Conservation (phyloP, 64 coral and sea anemone species). For the Orbicella faveolata region DNA sequence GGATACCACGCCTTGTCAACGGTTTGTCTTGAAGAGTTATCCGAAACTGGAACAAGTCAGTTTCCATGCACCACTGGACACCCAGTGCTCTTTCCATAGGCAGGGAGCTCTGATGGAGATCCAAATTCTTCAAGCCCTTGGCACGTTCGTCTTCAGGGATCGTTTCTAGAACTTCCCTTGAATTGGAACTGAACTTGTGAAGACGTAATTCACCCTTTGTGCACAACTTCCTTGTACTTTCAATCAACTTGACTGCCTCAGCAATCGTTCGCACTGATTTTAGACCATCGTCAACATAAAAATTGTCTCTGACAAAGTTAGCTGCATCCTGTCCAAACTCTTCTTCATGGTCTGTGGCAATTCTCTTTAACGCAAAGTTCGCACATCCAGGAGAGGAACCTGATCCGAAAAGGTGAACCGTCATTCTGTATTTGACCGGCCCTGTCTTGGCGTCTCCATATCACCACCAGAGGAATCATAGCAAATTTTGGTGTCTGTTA, state of each 20-base stretch:
- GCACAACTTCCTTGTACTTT: not conserved
- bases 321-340: not conserved
- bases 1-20: not conserved
- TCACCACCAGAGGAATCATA: conserved; percentile 45
- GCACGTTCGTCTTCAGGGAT: not conserved
- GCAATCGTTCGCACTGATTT: not conserved
- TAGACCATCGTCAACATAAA: conserved; percentile 1
- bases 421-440: conserved; percentile 36
- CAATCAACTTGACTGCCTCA: conserved; percentile 1
- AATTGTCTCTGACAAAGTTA: not conserved
- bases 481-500: not conserved
- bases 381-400: conserved; percentile 1
- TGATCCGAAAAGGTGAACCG: conserved; percentile 33
- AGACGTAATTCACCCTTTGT: not conserved
- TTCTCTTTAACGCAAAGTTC: conserved; percentile 2
- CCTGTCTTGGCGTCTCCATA: not conserved
- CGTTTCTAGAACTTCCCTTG: not conserved
- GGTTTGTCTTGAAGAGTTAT: not conserved
- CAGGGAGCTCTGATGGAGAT: not conserved
- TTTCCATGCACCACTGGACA: not conserved
- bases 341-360: not conserved
- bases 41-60: not conserved
- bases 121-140: not conserved
- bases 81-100: not conserved
- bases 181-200: conserved; percentile 34